phyloP scores from a whole-genome alignment of 2,797 vertebrate species.

The Phataginus tricuspis region DNA sequence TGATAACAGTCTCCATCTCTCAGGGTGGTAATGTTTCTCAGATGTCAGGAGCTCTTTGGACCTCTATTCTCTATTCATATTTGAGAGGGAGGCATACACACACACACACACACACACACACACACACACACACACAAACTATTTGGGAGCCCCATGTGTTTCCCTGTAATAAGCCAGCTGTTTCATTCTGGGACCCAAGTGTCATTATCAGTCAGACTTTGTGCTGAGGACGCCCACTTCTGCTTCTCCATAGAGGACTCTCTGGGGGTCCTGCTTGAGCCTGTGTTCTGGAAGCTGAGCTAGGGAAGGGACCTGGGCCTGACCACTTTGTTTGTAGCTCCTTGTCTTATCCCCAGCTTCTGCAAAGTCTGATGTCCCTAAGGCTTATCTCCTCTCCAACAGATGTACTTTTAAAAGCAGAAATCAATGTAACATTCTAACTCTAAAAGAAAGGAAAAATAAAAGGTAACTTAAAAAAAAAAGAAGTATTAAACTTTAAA shows the following conservation, averaged over 20 bases:
- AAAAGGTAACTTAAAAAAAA: not conserved
- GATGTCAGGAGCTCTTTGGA: not conserved
- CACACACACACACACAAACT: too few relatives aligned
- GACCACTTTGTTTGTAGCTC: not conserved
- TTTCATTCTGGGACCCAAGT: not conserved
- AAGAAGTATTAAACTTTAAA: not conserved
- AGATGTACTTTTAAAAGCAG: not conserved
- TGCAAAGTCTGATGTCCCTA: not conserved
- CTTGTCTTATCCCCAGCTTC: not conserved
- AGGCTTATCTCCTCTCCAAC: not conserved
- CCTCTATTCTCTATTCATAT: not conserved
- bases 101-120: too few relatives aligned
- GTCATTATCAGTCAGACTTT: not conserved
- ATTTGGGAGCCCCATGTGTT: not conserved
- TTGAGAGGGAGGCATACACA: not conserved
- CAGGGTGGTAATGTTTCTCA: not conserved
- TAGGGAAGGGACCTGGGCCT: not conserved
- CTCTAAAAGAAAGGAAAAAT: not conserved
- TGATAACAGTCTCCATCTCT: not conserved
- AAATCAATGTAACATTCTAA: not conserved
- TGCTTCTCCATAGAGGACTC: not conserved
- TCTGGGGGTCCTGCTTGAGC: not conserved
- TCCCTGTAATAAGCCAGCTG: not conserved
- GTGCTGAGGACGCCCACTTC: not conserved
- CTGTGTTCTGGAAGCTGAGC: not conserved